A percentile compares a stretch with the other conserved stretches of the same genome.
These are phyloP conservation scores for Lithodes maja DNA, from an alignment of 2,888 invertebrate genomes.

Conservation along the genomic window DNA sequence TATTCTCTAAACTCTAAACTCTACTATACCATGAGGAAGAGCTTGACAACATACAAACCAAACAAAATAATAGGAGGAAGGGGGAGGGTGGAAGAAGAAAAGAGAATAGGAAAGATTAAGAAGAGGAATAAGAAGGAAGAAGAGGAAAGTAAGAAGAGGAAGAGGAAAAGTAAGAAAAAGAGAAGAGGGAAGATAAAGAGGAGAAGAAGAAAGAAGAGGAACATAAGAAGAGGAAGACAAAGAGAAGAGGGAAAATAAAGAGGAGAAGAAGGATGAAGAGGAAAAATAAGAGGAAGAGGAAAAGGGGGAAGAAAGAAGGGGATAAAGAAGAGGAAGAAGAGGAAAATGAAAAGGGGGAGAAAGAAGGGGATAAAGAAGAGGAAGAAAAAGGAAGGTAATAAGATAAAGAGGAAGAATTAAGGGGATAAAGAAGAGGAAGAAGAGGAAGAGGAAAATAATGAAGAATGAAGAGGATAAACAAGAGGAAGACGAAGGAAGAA, in stretches of 20 bases:
- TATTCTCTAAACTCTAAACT: no score
- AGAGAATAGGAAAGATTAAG: not conserved
- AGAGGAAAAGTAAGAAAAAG: constrained; percentile 2
- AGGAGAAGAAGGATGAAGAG: not conserved
- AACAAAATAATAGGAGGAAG: not conserved
- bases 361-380: not conserved
- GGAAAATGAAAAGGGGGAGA: not conserved
- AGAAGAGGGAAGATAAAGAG: not conserved
- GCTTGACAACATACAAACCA: no score
- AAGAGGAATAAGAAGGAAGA: not conserved
- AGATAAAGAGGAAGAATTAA: not conserved
- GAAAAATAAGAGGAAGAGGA: not conserved
- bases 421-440: not conserved
- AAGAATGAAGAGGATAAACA: not conserved
- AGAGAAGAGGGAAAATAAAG: not conserved
- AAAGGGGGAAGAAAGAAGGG: not conserved
- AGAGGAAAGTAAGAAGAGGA: not conserved
- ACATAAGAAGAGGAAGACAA: not conserved
- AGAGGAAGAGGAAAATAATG: not conserved
- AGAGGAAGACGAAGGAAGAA: not conserved
- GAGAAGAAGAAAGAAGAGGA: not conserved
- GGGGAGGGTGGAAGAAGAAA: not conserved
- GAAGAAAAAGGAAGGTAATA: not conserved
- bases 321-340: not conserved
- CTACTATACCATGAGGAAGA: no score